Base-by-base conservation (phyloP, 2,113 vertebrate species). In the Castor canadensis region DNA sequence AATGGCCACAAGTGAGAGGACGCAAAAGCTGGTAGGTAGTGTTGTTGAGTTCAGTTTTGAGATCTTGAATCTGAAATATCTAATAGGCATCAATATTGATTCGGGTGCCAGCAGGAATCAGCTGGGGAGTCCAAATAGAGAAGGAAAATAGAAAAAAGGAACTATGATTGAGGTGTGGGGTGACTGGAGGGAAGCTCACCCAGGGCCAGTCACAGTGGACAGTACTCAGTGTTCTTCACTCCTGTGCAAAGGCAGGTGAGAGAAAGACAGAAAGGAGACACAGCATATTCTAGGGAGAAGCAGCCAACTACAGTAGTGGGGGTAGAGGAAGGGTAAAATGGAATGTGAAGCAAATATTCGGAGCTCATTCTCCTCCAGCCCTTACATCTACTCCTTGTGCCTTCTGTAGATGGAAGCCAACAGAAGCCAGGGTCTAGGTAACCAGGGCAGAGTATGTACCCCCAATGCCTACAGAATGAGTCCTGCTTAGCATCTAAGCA, bases 391-490 rank as follows among this genome's bases (percentile, higher is more conserved):
- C 5, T 72, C 54, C 32, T 60, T 35, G 2, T 19, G 80, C 40
- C 20, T 66, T 43, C 24, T 7, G 13, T 1, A 5, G 10, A 75
- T 1, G 47, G 73, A 94, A 58, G 6, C 5, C 19, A 49, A 5
- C 0, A 73, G n/a, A 92, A 67, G 20, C 1, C 1, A 77, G 30
- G 56, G 26, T 28, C 9, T 22, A n/a, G 49, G 8, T 5, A 24
- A 1, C 6, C 1, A 17, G 5, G 8, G 0, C 7, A 49, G 47
- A 75, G 6, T 0, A 19, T 9, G 17, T 4, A 20, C 9, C 58
- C 38, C 2, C 26, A 92, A 38, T 17, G 30, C 5, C 38, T 10
- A 17, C 8, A 75, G 2, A 64, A 83, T 30, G 4, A 11, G 0
- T 5, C 40, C 45, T 38, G 6, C 1, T 35, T 4, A 32, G 19